A percentile compares a stretch with the other conserved stretches of the same genome.
Evolutionary conservation across 2,113 vertebrate species (phyloP).

Genomic region (Centrocercus urophasianus): DNA sequence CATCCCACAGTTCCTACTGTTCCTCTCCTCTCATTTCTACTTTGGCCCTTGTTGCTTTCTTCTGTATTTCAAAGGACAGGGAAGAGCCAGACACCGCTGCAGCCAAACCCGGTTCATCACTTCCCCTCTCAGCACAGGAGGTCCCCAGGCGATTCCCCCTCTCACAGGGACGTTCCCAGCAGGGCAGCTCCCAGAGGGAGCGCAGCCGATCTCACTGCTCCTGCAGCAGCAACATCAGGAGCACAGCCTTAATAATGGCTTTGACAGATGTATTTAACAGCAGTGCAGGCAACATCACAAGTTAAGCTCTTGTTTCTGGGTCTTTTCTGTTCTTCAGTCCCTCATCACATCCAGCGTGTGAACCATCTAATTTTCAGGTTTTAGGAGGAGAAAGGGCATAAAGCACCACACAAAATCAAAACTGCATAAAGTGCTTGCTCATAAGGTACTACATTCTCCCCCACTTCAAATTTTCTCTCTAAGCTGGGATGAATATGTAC

Average conservation of each 20-base stretch:
- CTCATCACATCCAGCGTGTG: background rate
- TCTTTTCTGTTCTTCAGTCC: background rate
- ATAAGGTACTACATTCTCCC: background rate
- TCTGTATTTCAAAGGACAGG: background rate
- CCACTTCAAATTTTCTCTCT: background rate
- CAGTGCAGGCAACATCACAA: background rate
- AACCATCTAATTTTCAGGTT: background rate
- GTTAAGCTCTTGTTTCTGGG: background rate
- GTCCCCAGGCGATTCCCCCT: background rate
- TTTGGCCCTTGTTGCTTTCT: background rate
- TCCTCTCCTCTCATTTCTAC: background rate
- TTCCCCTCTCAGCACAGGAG: background rate
- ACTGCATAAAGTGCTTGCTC: background rate
- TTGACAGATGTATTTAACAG: background rate
- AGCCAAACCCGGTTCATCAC: background rate
- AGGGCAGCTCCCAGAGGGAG: background rate
- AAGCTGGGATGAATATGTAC: background rate
- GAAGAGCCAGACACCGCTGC: background rate
- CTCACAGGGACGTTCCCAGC: background rate
- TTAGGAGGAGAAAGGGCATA: background rate
- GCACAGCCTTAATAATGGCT: background rate
- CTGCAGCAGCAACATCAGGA: background rate
- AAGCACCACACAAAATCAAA: background rate
- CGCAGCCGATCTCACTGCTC: background rate
- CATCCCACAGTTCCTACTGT: background rate